Percentiles rank a stretch among this genome's conserved stretches.
These are phyloP conservation scores for Tyrophagus putrescentiae DNA, from an alignment of 1,140 invertebrate species.

Conservation along the genomic window DNA sequence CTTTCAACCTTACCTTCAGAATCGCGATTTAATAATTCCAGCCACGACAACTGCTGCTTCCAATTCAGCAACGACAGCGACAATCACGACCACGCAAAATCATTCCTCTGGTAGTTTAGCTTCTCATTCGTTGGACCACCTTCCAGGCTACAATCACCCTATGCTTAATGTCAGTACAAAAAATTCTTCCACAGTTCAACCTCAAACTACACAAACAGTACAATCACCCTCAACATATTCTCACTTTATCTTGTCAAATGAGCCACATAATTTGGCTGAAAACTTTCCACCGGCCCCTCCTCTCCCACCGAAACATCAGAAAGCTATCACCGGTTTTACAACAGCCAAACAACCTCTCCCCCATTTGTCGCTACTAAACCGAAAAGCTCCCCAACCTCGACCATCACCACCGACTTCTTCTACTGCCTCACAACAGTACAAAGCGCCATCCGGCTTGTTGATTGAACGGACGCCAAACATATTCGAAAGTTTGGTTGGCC, in stretches of 20 bases:
- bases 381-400: background rate
- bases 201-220: background rate
- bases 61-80: background rate
- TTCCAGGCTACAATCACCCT: background rate
- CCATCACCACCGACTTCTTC: background rate
- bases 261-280: background rate
- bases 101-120: background rate
- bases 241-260: conserved; percentile 6
- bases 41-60: background rate
- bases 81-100: conserved; percentile 6
- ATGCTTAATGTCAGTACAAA: conserved; percentile 6
- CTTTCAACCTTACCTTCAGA: conserved; percentile 5
- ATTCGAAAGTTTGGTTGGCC: background rate
- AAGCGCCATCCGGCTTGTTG: background rate
- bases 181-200: background rate
- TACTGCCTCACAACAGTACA: background rate
- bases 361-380: background rate
- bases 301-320: background rate
- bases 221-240: background rate
- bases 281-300: conserved; percentile 8
- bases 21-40: background rate
- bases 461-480: background rate
- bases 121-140: background rate
- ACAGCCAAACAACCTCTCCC: background rate
- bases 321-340: background rate